Evolutionary conservation across 2,888 invertebrate genomes (phyloP), one percentile per base, ranked within the genome.

Genomic region (Ischnura elegans): DNA sequence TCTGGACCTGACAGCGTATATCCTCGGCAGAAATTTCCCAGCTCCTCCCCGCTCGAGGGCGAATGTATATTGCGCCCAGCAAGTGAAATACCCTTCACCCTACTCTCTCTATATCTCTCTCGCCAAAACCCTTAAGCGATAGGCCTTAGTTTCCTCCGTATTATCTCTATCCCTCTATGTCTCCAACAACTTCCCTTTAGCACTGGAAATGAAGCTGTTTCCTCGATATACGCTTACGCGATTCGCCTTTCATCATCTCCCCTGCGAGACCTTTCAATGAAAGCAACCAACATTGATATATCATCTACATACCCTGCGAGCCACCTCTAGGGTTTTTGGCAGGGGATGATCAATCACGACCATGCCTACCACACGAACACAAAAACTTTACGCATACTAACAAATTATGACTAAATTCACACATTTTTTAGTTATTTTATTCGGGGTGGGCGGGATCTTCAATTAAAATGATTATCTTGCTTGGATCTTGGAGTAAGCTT

Each of bases 191-290:
- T 86, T 43, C 86, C 19, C 86, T 46, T 46, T 86, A n/a, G 42
- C 86, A n/a, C 42, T 86, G 45, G 46, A 13, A 86, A 45, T 46
- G 86, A 86, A 86, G 86, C 25, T 13, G 86, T 86, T 25, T n/a
- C 46, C 86, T 45, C 86, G 46, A 86, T 86, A 46, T 86, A 45
- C 86, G 16, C 85, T 21, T 86, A 86, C 46, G 46, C 8, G 25
- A 45, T 51, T 51, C 16, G 25, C 46, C 86, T n/a, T 61, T 25
- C 61, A 6, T 61, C 25, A 6, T 19, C 21, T n/a, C n/a, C 85
- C 19, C 21, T 36, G 43, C 43, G 25, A 45, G 46, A 86, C 86
- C 86, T 86, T 86, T 86, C 86, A 86, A 86, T 46, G 46, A 86
- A 46, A 36, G 43, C 85, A 85, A 25, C 86, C 86, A 13, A 25